These are phyloP conservation scores for Melanophora roralis DNA, from an alignment of 2,888 invertebrate genomes.

Conservation along the genomic window DNA sequence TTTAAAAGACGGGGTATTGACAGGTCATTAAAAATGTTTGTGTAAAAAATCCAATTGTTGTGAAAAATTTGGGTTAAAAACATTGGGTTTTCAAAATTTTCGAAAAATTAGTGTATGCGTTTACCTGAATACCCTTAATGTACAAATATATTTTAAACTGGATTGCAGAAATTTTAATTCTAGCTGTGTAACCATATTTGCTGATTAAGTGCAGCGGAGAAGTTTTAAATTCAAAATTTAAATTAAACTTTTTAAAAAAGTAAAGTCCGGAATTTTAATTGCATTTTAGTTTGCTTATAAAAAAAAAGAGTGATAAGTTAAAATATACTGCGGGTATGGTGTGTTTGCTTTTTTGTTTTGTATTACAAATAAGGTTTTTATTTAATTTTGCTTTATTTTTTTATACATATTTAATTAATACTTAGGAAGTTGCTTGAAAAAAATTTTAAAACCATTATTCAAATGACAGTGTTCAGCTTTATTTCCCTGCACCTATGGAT, in stretches of 20 bases:
- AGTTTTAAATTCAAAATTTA: neutral
- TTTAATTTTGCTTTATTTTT: slow-evolving; percentile 2
- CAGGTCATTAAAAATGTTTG: too few relatives aligned
- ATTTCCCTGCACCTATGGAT: too few relatives aligned
- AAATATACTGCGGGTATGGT: slow-evolving; percentile 15
- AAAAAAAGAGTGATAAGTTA: neutral
- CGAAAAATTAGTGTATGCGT: too few relatives aligned
- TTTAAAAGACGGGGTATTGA: too few relatives aligned
- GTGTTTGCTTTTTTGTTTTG: slow-evolving; percentile 5
- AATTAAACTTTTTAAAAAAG: slow-evolving; percentile 4
- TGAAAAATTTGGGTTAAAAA: too few relatives aligned
- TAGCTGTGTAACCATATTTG: neutral
- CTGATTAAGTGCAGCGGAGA: too few relatives aligned
- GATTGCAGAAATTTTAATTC: neutral
- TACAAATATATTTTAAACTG: too few relatives aligned
- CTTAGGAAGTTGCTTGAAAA: slow-evolving; percentile 52
- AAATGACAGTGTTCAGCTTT: slow-evolving; percentile 24
- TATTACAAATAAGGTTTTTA: neutral
- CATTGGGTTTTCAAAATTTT: too few relatives aligned
- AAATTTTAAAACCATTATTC: slow-evolving; percentile 5
- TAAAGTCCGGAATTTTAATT: slow-evolving; percentile 32
- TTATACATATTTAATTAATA: slow-evolving; percentile 53
- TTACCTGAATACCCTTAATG: too few relatives aligned
- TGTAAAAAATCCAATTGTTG: too few relatives aligned
- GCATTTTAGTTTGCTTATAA: neutral